phyloP scores from a whole-genome alignment of 2,113 vertebrate species.

The Cryptotis parvus region DNA sequence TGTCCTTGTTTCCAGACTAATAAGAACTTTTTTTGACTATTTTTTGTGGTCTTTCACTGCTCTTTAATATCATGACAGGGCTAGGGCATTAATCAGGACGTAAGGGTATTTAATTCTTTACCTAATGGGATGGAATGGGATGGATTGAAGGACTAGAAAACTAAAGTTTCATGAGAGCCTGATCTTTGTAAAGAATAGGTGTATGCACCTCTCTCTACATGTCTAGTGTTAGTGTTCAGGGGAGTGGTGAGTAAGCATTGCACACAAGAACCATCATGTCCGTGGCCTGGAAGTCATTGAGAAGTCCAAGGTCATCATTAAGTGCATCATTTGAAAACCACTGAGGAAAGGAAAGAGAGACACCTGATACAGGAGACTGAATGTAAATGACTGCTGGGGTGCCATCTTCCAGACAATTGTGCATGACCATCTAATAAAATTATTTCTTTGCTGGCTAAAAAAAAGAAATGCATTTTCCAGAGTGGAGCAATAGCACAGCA shows the following conservation, averaged over 20 bases:
- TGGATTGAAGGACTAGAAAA: background rate
- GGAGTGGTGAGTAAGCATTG: background rate
- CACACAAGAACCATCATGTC: background rate
- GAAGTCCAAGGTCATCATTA: background rate
- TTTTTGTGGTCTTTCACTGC: background rate
- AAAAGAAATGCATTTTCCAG: too few relatives aligned
- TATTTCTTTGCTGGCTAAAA: background rate
- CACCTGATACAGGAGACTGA: background rate
- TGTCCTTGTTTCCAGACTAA: slow-evolving; percentile 16
- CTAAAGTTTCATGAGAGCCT: background rate
- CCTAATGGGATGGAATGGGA: background rate
- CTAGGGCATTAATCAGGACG: background rate
- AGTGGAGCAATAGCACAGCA: too few relatives aligned
- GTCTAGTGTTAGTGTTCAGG: background rate
- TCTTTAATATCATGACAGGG: background rate
- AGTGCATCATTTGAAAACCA: background rate
- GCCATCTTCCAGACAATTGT: background rate
- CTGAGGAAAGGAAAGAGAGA: background rate
- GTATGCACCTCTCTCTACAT: background rate
- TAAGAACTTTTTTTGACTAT: background rate
- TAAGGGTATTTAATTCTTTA: background rate
- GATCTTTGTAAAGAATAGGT: background rate
- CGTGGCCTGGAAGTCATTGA: background rate
- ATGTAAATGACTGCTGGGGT: background rate
- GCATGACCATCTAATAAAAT: background rate